Percentiles rank a stretch among this genome's conserved stretches.
phyloP scores from a whole-genome alignment of 2,888 invertebrate species.

The Ormia ochracea region DNA sequence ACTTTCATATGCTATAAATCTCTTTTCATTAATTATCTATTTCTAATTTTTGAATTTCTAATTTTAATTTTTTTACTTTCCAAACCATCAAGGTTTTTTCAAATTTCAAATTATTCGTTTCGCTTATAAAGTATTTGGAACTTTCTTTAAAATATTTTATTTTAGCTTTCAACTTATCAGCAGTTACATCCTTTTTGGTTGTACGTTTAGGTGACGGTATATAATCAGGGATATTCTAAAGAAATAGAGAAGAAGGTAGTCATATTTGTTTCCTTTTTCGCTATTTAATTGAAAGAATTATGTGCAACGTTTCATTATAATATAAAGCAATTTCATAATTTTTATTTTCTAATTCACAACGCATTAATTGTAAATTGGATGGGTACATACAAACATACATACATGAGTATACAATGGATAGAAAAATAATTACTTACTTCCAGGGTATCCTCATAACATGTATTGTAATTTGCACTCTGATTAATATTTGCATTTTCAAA shows the following conservation, averaged over 20 bases:
- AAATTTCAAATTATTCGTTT: constrained; percentile 55
- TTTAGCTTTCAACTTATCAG: constrained; percentile 58
- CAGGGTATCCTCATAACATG: not conserved
- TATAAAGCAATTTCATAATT: not conserved
- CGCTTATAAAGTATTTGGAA: constrained; percentile 51
- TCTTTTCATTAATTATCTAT: constrained; percentile 16
- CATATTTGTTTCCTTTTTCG: not conserved
- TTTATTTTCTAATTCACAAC: too few relatives aligned
- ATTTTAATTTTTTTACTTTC: constrained; percentile 54
- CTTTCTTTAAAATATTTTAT: constrained; percentile 57
- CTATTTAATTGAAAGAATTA: not conserved
- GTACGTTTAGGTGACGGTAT: constrained; percentile 38
- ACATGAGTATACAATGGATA: too few relatives aligned
- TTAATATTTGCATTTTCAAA: not conserved
- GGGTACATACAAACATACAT: too few relatives aligned
- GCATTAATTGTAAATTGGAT: too few relatives aligned
- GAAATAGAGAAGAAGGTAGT: constrained; percentile 34
- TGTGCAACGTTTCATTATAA: not conserved
- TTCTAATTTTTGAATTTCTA: constrained; percentile 56
- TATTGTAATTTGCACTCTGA: not conserved
- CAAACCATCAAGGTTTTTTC: constrained; percentile 58
- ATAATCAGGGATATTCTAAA: constrained; percentile 47
- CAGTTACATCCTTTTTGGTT: constrained; percentile 33
- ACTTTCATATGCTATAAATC: not conserved
- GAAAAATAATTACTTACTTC: constrained; percentile 1